Conservation (phyloP, 2,797 vertebrate genomes). For the Amphiprion clarkii region DNA sequence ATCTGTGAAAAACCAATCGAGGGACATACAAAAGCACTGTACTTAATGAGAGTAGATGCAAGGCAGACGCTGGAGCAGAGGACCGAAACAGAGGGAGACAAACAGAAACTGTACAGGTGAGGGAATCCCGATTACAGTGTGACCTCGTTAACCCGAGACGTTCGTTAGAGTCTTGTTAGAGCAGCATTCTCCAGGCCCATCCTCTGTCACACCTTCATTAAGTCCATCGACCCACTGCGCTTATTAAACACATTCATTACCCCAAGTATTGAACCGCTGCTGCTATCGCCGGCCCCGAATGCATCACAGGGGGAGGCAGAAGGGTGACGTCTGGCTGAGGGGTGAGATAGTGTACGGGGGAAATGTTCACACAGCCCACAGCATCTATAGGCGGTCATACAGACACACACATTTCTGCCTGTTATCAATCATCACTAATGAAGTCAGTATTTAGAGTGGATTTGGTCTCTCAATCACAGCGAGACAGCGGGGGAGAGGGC, state of each 20-base stretch:
- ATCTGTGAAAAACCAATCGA: conserved; percentile 7
- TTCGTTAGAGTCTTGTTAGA: conserved; percentile 79
- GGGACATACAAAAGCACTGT: conserved; percentile 14
- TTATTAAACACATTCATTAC: conserved; percentile 89
- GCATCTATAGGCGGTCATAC: conserved; percentile 27
- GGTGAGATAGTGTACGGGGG: conserved; percentile 3
- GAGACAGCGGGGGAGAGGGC: conserved; percentile 29
- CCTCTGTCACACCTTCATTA: conserved; percentile 87
- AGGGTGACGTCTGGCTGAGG: conserved; percentile 38
- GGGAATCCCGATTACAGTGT: conserved; percentile 62
- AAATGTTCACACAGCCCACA: conserved; percentile 1
- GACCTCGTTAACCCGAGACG: conserved; percentile 77
- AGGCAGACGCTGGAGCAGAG: background rate
- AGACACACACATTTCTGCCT: conserved; percentile 40
- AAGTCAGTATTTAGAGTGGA: conserved; percentile 72
- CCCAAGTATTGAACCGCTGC: conserved; percentile 79
- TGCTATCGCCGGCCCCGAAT: conserved; percentile 59
- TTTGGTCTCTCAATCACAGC: conserved; percentile 66
- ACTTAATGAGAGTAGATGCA: background rate
- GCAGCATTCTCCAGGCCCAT: conserved; percentile 69
- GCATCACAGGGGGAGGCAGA: conserved; percentile 58
- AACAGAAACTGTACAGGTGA: conserved; percentile 61
- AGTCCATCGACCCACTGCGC: conserved; percentile 82
- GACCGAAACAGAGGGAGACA: conserved; percentile 1
- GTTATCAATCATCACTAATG: conserved; percentile 80